Base-by-base conservation (phyloP, 1,140 invertebrate genomes). In the Aphelenchoides besseyi region DNA sequence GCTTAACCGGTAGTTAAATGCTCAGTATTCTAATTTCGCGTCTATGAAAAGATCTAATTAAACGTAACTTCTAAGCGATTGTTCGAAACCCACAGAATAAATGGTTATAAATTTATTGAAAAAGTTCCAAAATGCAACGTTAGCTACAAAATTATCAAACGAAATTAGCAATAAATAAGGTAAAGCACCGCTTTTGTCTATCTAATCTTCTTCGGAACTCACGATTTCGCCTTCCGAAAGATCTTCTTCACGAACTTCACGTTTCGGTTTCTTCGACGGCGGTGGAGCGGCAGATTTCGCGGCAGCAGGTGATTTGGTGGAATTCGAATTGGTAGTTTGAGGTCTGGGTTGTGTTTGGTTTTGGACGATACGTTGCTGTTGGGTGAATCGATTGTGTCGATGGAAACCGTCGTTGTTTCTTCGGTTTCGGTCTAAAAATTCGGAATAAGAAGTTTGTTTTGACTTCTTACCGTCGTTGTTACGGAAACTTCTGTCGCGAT, bases 161-260 rank as follows among this genome's bases (percentile, higher is more conserved):
- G 41, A 48, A 48, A 16, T 12, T 48, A 48, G 41, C 41, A 48
- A 48, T 48, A 48, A 23, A 48, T 16, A 48, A 23, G n/a, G n/a
- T n/a, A 48, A 12, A 48, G 41, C 41, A 48, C 41, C 41, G n/a
- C n/a, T n/a, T n/a, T n/a, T n/a, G n/a, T 48, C 41, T 48, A 41
- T n/a, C 26, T 32, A 71, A 29, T 80, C 72, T n/a, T 80, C 76
- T 16, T 78, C 78, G 33, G 74, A 74, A 53, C 78, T 80, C 9
- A 78, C 32, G 41, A 78, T 78, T 66, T 78, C 76, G 5, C 76
- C 76, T 28, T 78, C 76, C n/a, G 70, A 75, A 48, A 78, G 66
- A 26, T 78, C 76, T 61, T 76, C 66, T 37, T 78, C 76, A 67
- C 77, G 66, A 2, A 78, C 79, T 16, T 76, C 76, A 30, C 78